phyloP scores from a whole-genome alignment of 2,113 vertebrate genomes.

The Trematocara marginatum region DNA sequence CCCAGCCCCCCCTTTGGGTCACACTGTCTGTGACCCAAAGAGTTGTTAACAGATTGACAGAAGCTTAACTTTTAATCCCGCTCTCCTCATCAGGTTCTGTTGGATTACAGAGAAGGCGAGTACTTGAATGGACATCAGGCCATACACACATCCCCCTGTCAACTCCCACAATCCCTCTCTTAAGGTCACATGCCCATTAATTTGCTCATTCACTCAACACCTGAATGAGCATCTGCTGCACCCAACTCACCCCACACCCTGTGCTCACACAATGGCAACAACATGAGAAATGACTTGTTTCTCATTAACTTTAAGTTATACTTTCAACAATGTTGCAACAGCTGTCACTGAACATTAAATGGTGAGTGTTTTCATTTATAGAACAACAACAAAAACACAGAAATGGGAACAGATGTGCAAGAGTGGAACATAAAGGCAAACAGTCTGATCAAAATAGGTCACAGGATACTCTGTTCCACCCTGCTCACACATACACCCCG shows the following conservation, averaged over 20 bases:
- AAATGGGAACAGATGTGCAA: not conserved
- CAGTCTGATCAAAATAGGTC: not conserved
- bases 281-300: not conserved
- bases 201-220: constrained; percentile 2
- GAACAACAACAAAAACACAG: not conserved
- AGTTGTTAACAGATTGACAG: constrained; percentile 61
- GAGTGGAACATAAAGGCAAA: not conserved
- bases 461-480: not conserved
- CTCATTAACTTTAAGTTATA: not conserved
- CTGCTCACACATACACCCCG: not conserved
- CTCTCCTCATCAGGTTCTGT: constrained; percentile 37
- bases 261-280: not conserved
- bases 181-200: not conserved
- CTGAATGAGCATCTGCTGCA: constrained; percentile 21
- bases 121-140: constrained; percentile 1
- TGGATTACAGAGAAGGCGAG: constrained; percentile 43
- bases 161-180: not conserved
- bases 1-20: not conserved
- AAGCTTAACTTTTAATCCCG: constrained; percentile 64
- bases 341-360: not conserved
- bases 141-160: not conserved
- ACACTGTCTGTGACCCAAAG: constrained; percentile 64
- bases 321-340: not conserved
- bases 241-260: not conserved
- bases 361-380: not conserved